phyloP scores from a whole-genome alignment of 2,888 invertebrate genomes.

The Craniophora ligustri region DNA sequence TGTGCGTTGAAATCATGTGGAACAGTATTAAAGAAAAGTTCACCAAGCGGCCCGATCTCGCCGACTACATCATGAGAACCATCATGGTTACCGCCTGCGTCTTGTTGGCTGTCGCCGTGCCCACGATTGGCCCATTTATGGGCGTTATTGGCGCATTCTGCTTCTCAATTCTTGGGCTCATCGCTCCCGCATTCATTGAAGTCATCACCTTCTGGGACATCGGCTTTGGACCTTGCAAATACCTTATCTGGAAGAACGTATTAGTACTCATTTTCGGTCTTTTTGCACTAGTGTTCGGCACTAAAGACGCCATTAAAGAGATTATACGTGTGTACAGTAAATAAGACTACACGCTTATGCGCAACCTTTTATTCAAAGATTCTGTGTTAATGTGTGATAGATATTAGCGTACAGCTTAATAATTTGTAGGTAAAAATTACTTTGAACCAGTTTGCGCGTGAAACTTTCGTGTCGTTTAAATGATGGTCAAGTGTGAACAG shows the following conservation, averaged over 20 bases:
- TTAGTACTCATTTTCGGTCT: constrained; percentile 93
- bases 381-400: constrained; percentile 56
- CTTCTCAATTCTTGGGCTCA: constrained; percentile 96
- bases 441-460: constrained; percentile 48
- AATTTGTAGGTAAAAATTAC: constrained; percentile 36
- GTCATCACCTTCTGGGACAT: constrained; percentile 95
- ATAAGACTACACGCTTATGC: constrained; percentile 18
- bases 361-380: constrained; percentile 39
- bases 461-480: constrained; percentile 28
- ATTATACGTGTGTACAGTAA: constrained; percentile 64
- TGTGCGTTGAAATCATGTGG: constrained; percentile 98
- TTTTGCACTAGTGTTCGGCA: constrained; percentile 94
- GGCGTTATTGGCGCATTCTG: constrained; percentile 97
- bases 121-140: constrained; percentile 96
- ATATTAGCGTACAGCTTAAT: constrained; percentile 48
- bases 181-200: constrained; percentile 95
- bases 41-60: constrained; percentile 90
- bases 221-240: constrained; percentile 92
- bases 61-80: constrained; percentile 93
- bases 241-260: constrained; percentile 94
- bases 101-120: constrained; percentile 94
- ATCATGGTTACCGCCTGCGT: constrained; percentile 91
- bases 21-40: constrained; percentile 93
- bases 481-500: constrained; percentile 19
- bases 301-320: constrained; percentile 74